A percentile compares a stretch with the other conserved stretches of the same genome.
These are phyloP conservation scores for Alca torda DNA, from an alignment of 2,797 vertebrate species.

Conservation along the genomic window DNA sequence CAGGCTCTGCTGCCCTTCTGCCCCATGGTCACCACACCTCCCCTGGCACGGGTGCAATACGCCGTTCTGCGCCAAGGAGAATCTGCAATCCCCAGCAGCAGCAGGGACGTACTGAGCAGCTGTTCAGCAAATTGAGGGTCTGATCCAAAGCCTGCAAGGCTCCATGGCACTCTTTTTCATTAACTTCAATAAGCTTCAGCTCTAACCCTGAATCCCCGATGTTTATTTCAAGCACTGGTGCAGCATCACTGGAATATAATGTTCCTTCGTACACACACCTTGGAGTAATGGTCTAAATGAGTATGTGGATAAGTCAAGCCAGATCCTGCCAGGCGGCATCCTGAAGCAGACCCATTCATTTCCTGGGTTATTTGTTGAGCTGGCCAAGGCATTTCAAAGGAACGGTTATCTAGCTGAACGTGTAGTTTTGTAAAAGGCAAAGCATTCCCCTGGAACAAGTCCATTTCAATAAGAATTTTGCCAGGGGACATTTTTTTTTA, in stretches of 20 bases:
- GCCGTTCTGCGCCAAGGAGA: rapidly evolving
- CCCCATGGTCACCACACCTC: not conserved
- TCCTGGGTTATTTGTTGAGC: not conserved
- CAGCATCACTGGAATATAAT: not conserved
- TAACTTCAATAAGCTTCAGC: slow-evolving; percentile 13
- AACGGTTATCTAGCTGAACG: not conserved
- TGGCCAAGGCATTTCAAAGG: not conserved
- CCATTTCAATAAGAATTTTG: slow-evolving; percentile 16
- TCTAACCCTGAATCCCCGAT: not conserved
- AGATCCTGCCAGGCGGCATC: not conserved
- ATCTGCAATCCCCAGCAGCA: not conserved
- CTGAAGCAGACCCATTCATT: not conserved
- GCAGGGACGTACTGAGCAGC: not conserved
- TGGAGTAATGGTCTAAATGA: not conserved
- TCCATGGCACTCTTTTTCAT: not conserved
- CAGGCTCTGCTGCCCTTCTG: not conserved
- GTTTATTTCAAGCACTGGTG: slow-evolving; percentile 14
- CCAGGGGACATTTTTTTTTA: not conserved
- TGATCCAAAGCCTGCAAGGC: not conserved
- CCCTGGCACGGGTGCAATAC: not conserved
- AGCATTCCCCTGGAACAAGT: not conserved
- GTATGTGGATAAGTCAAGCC: not conserved
- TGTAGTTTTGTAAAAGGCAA: not conserved
- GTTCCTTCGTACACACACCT: not conserved
- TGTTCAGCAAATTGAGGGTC: not conserved